These are phyloP conservation scores for Vulpes vulpes DNA, from an alignment of 2,113 vertebrate species.

Conservation along the genomic window DNA sequence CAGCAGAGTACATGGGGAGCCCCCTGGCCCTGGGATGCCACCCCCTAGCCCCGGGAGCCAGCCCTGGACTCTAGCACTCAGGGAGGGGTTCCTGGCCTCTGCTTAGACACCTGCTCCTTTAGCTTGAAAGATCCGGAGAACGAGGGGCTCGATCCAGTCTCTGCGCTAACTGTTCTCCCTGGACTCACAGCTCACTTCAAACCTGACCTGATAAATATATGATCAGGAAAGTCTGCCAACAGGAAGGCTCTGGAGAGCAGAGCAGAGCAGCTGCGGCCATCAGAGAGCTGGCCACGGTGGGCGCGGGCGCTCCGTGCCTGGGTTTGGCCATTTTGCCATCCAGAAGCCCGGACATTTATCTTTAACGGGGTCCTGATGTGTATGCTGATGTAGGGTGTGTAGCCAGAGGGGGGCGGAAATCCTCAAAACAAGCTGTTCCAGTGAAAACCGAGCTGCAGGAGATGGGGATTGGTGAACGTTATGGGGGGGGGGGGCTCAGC, in stretches of 20 bases:
- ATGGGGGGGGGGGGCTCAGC: fast-evolving
- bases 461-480: fast-evolving
- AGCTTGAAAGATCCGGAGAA: fast-evolving
- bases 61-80: not conserved
- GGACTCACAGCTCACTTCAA: not conserved
- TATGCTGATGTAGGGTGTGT: fast-evolving
- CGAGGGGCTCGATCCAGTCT: fast-evolving
- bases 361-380: not conserved
- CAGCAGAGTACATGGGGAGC: not conserved
- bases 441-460: fast-evolving
- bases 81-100: too few relatives aligned
- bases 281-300: not conserved
- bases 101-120: not conserved
- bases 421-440: fast-evolving
- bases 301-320: not conserved
- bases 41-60: not conserved
- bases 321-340: fast-evolving
- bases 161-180: not conserved
- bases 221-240: not conserved
- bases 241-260: not conserved
- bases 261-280: fast-evolving
- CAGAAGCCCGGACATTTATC: not conserved
- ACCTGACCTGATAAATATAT: not conserved
- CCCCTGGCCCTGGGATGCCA: not conserved
- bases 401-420: not conserved